A percentile compares a stretch with the other conserved stretches of the same genome.
Conservation (phyloP, 2,113 vertebrate species). For the Gasterosteus nipponicus region DNA sequence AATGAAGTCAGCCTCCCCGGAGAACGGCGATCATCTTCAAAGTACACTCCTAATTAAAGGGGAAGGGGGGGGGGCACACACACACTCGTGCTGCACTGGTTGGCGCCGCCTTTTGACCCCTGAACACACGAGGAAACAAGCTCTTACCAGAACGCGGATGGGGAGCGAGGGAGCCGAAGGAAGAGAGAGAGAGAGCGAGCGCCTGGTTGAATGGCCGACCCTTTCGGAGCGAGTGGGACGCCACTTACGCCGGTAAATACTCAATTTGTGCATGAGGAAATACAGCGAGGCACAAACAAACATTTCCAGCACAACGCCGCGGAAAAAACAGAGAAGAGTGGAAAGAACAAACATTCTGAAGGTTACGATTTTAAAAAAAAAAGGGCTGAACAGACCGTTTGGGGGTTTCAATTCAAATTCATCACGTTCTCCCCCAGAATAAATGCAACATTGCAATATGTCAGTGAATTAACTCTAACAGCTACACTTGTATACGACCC, state of each 20-base stretch:
- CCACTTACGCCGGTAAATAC: background rate
- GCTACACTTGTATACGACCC: no score
- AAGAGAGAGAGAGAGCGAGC: no score
- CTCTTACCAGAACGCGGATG: background rate
- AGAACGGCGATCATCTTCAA: slow-evolving; percentile 53
- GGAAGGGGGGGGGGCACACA: background rate
- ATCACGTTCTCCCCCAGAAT: background rate
- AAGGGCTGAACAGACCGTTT: background rate
- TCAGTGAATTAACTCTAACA: background rate
- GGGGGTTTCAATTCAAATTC: background rate
- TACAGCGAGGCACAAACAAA: background rate
- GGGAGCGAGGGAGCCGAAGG: background rate
- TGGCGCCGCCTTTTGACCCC: background rate
- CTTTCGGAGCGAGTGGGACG: no score
- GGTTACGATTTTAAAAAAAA: background rate
- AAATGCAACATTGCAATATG: background rate
- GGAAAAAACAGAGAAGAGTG: background rate
- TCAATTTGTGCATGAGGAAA: background rate
- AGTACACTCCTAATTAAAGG: slow-evolving; percentile 66
- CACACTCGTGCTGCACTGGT: slow-evolving; percentile 26
- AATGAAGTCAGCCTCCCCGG: slow-evolving; percentile 55
- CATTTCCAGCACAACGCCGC: background rate
- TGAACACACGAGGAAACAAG: background rate
- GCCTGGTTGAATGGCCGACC: no score
- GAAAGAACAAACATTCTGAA: background rate